Conservation (phyloP, 2,888 invertebrate genomes). For the Cerastis rubricosa region DNA sequence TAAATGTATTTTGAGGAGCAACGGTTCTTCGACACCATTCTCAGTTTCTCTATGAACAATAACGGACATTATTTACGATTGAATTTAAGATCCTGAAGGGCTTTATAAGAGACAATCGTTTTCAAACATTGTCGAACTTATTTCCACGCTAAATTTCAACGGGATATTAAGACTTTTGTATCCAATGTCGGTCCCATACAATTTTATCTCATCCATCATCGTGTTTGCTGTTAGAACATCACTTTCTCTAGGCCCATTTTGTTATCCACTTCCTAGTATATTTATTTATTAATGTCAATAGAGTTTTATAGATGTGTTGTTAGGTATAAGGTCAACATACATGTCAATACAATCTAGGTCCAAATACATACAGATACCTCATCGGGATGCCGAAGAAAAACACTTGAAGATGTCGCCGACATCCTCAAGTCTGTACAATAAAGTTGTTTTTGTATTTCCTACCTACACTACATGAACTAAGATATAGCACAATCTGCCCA, state of each 20-base stretch:
- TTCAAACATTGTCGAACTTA: background rate
- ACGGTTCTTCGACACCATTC: background rate
- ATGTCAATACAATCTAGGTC: slow-evolving; percentile 1
- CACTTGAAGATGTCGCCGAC: background rate
- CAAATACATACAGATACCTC: slow-evolving; percentile 17
- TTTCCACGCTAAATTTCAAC: background rate
- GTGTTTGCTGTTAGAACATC: background rate
- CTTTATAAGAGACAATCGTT: background rate
- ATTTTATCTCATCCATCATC: background rate
- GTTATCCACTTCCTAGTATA: background rate
- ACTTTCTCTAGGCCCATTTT: background rate
- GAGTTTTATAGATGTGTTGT: slow-evolving; percentile 26
- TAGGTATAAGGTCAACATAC: slow-evolving; percentile 11
- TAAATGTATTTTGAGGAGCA: slow-evolving; percentile 17
- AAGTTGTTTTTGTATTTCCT: slow-evolving; percentile 34
- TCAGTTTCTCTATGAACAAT: slow-evolving; percentile 15
- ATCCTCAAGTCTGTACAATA: slow-evolving; percentile 20
- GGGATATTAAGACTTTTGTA: background rate
- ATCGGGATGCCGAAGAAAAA: background rate
- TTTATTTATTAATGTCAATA: background rate
- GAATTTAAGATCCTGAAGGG: background rate
- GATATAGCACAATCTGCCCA: slow-evolving; percentile 11
- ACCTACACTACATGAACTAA: background rate
- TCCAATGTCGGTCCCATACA: background rate
- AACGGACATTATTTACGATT: slow-evolving; percentile 5